A percentile compares a stretch with the other conserved stretches of the same genome.
Conservation (phyloP, 2,113 vertebrate genomes). For the Tautogolabrus adspersus region DNA sequence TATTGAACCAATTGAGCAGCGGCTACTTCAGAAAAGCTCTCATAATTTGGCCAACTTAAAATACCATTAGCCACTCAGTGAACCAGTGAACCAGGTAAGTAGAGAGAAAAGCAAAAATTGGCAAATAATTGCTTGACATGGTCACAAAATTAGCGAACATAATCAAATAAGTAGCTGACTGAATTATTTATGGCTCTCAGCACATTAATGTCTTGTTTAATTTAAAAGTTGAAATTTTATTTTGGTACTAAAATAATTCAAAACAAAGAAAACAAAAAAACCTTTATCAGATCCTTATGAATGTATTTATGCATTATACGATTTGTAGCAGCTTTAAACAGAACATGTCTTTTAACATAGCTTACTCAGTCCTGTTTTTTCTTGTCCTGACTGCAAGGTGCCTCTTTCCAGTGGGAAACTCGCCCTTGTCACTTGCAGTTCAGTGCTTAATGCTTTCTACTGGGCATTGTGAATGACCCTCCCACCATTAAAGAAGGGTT, state of each 20-base stretch:
- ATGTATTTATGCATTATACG: too few relatives aligned
- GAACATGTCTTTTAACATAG: conserved; percentile 1
- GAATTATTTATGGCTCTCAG: conserved; percentile 65
- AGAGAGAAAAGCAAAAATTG: conserved; percentile 72
- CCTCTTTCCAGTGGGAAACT: conserved; percentile 59
- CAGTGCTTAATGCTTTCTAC: conserved; percentile 72
- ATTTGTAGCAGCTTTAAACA: not conserved
- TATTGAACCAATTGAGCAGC: conserved; percentile 68
- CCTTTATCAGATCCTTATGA: not conserved
- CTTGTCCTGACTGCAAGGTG: conserved; percentile 56
- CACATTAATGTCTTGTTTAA: conserved; percentile 3
- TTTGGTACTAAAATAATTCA: not conserved
- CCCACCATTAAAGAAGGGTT: conserved; percentile 78
- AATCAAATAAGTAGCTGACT: conserved; percentile 75
- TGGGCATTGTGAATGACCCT: conserved; percentile 66
- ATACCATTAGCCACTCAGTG: conserved; percentile 79
- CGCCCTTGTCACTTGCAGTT: conserved; percentile 70
- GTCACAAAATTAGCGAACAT: conserved; percentile 80
- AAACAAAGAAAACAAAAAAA: not conserved
- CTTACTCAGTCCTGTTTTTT: conserved; percentile 17
- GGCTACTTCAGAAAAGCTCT: conserved; percentile 55
- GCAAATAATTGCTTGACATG: conserved; percentile 80
- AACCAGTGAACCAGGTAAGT: conserved; percentile 81
- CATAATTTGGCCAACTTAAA: conserved; percentile 76
- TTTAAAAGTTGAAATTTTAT: conserved; percentile 2